Evolutionary conservation across 2,888 invertebrate genomes (phyloP).

Genomic region (Leucozona laternaria): DNA sequence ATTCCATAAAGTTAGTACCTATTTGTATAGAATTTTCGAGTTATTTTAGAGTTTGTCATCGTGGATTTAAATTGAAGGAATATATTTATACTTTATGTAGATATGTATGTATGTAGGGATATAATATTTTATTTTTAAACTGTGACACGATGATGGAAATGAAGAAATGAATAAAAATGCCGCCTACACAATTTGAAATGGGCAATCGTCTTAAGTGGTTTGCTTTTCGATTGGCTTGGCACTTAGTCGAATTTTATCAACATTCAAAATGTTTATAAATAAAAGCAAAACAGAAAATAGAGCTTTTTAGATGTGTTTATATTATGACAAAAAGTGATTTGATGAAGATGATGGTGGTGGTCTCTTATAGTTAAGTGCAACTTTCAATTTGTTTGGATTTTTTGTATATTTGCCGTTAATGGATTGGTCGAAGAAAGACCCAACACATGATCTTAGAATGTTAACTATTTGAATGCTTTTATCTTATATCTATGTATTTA

Average conservation of each 20-base stretch:
- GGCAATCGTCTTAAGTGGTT: slow-evolving; percentile 35
- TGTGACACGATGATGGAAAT: slow-evolving; percentile 53
- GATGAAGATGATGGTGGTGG: slow-evolving; percentile 36
- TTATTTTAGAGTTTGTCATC: slow-evolving; percentile 48
- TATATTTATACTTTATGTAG: neutral
- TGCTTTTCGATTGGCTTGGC: neutral
- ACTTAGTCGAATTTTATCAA: slow-evolving; percentile 7
- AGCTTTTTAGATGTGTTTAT: slow-evolving; percentile 27
- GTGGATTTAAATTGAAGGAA: slow-evolving; percentile 1
- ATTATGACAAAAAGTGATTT: slow-evolving; percentile 41
- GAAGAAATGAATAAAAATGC: slow-evolving; percentile 56
- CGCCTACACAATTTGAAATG: slow-evolving; percentile 57
- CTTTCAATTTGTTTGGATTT: neutral
- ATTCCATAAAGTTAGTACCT: neutral
- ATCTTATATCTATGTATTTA: too few relatives aligned
- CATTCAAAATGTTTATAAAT: slow-evolving; percentile 17
- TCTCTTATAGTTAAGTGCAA: neutral
- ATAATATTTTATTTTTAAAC: slow-evolving; percentile 17
- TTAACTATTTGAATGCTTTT: too few relatives aligned
- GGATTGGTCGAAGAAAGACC: neutral
- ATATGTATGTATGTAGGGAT: too few relatives aligned
- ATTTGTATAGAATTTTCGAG: slow-evolving; percentile 35
- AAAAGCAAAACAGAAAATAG: neutral
- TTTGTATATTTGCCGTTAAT: neutral
- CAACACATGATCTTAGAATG: too few relatives aligned